A percentile compares a stretch with the other conserved stretches of the same genome.
phyloP scores from a whole-genome alignment of 2,888 invertebrate genomes.

The Amphipoea lucens region DNA sequence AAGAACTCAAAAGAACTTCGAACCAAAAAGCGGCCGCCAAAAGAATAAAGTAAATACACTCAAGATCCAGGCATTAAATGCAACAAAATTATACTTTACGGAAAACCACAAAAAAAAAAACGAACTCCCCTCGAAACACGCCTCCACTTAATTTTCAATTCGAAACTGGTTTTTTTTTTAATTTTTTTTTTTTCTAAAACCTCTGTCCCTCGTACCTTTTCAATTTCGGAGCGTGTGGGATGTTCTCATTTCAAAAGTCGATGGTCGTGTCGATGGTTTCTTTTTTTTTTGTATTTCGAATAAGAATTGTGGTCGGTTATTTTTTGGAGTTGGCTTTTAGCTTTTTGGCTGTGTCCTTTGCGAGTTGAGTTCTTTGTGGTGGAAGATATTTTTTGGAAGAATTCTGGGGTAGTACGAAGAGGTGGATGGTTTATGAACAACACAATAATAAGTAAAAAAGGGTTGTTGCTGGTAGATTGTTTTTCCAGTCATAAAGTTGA shows the following conservation, averaged over 20 bases:
- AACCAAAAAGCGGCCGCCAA: slow-evolving; percentile 10
- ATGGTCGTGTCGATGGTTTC: slow-evolving; percentile 67
- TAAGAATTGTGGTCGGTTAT: slow-evolving; percentile 53
- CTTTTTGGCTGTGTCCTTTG: slow-evolving; percentile 6
- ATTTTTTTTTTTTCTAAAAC: slow-evolving; percentile 35
- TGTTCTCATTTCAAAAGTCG: slow-evolving; percentile 78
- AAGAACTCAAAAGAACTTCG: neutral
- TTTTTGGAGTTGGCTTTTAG: slow-evolving; percentile 29
- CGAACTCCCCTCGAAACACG: slow-evolving; percentile 24
- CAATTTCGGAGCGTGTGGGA: slow-evolving; percentile 78
- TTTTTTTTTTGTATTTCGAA: slow-evolving; percentile 59
- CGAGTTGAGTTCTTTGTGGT: neutral
- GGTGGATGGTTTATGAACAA: neutral
- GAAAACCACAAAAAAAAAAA: slow-evolving; percentile 60
- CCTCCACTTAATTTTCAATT: slow-evolving; percentile 61
- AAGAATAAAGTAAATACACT: slow-evolving; percentile 38
- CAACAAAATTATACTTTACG: slow-evolving; percentile 52
- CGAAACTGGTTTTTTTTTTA: slow-evolving; percentile 40
- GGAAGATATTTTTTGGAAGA: neutral
- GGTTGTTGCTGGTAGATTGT: neutral
- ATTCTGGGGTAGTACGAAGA: neutral
- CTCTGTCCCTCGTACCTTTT: slow-evolving; percentile 72
- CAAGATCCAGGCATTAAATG: slow-evolving; percentile 16
- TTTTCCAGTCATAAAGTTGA: neutral
- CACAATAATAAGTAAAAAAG: too few species aligned